These are phyloP conservation scores for Scaptodrosophila lebanonensis DNA, from an alignment of 1,140 invertebrate species.

Conservation along the genomic window DNA sequence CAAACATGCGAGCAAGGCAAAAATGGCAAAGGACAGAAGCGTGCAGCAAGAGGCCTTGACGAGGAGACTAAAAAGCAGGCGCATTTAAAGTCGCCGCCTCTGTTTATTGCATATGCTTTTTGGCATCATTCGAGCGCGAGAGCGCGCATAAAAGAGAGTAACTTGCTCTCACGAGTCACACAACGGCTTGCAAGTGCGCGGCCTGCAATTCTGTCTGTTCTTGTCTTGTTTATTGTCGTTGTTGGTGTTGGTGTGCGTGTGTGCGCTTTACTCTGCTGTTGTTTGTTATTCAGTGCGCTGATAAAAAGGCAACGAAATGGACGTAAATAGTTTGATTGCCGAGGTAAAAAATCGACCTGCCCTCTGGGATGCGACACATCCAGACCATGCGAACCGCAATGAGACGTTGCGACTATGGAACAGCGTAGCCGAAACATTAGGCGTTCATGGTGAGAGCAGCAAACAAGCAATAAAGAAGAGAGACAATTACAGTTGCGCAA, in stretches of 20 bases:
- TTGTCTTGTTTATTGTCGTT: constrained; percentile 28
- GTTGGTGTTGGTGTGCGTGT: constrained; percentile 19
- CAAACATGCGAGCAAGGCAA: constrained; percentile 11
- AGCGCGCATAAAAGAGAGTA: not conserved
- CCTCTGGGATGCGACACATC: constrained; percentile 54
- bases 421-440: constrained; percentile 38
- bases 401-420: constrained; percentile 50
- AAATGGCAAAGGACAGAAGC: constrained; percentile 6
- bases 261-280: too few species aligned
- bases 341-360: constrained; percentile 57
- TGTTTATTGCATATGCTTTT: constrained; percentile 3
- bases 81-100: constrained; percentile 6
- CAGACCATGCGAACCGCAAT: constrained; percentile 53
- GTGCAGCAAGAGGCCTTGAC: constrained; percentile 3
- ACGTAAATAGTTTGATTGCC: constrained; percentile 63
- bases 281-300: constrained; percentile 38
- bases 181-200: constrained; percentile 5
- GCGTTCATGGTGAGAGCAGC: constrained; percentile 42
- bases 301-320: constrained; percentile 65
- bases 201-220: not conserved
- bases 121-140: constrained; percentile 18
- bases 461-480: not conserved
- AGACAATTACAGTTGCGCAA: not conserved
- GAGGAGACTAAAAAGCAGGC: constrained; percentile 10
- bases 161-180: too few species aligned